Evolutionary conservation across 2,888 invertebrate species (phyloP), one percentile per base, ranked within the genome.

Genomic region (Smittia aterrima): DNA sequence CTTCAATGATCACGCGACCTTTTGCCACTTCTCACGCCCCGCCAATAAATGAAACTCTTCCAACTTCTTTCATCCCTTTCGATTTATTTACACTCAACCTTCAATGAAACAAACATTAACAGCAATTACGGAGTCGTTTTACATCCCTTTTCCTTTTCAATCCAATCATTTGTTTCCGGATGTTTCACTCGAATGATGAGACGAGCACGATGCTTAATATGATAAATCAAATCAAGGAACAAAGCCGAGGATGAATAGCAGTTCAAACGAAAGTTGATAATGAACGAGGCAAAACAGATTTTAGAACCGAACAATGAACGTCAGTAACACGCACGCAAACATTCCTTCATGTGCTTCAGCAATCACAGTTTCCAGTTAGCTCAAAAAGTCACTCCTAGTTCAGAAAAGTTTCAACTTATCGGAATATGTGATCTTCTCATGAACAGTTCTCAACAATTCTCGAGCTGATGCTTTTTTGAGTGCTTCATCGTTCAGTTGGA

Each of bases 71-170:
- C n/a, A 47, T 47, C 47, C 47, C 47, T 16, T 38, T 11, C 47
- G 16, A 6, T n/a, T 47, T n/a, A 2, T n/a, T 11, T 2, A 16
- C 32, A 32, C 47, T 47, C 47, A 16, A 47, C 11, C 47, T 40
- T 67, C 47, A 47, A 67, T 67, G 24, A 41, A 67, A 47, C 20
- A 41, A 67, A 47, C 67, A 70, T 70, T 70, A 70, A 70, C 53
- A 70, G 54, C 70, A 70, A 70, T 70, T 70, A 70, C 53, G n/a
- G 70, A 54, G 20, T 70, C 70, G 41, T 70, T 41, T 70, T 53
- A 54, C 70, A 53, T 53, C 70, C 32, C 70, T 41, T 47, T n/a
- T n/a, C 7, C 11, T n/a, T 38, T 38, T 47, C 47, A 47, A 7
- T 47, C 47, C 58, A 22, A 58, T 58, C 18, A 20, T 58, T 58